A percentile compares a stretch with the other conserved stretches of the same genome.
Conservation (phyloP, 1,140 invertebrate genomes). For the Homarus americanus region DNA sequence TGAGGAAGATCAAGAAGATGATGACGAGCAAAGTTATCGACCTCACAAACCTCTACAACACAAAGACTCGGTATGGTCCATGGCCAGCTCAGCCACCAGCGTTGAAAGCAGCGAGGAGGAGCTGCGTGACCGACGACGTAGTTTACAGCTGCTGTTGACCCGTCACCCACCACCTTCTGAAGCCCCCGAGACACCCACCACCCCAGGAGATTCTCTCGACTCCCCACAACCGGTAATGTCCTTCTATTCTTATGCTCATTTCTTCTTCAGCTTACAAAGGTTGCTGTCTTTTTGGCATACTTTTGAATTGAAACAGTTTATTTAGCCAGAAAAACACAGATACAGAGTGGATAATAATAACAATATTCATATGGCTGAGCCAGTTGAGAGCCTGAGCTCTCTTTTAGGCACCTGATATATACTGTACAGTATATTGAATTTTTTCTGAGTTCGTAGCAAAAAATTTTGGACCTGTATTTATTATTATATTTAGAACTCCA, state of each 20-base stretch:
- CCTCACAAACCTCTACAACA: conserved; percentile 29
- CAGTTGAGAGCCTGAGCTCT: no score
- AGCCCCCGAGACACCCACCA: conserved; percentile 11
- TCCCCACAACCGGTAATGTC: conserved; percentile 17
- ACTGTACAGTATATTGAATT: no score
- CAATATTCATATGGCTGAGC: no score
- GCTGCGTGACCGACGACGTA: conserved; percentile 57
- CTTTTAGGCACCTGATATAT: no score
- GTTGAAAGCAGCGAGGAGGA: conserved; percentile 73
- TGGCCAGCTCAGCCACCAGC: conserved; percentile 71
- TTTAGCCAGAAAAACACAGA: no score
- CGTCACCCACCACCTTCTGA: conserved; percentile 33
- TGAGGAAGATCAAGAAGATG: conserved; percentile 13
- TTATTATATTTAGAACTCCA: no score
- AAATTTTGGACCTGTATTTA: no score
- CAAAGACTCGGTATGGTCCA: conserved; percentile 71
- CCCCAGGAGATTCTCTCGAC: conserved; percentile 39
- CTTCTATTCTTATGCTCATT: background rate
- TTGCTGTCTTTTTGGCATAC: no score
- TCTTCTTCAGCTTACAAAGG: no score
- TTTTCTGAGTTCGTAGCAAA: no score
- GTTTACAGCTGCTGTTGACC: conserved; percentile 48
- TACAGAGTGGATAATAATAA: no score
- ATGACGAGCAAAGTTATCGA: background rate
- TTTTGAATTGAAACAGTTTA: no score